Evolutionary conservation across 2,888 invertebrate species (phyloP).

Genomic region (Phragmatobia fuliginosa): DNA sequence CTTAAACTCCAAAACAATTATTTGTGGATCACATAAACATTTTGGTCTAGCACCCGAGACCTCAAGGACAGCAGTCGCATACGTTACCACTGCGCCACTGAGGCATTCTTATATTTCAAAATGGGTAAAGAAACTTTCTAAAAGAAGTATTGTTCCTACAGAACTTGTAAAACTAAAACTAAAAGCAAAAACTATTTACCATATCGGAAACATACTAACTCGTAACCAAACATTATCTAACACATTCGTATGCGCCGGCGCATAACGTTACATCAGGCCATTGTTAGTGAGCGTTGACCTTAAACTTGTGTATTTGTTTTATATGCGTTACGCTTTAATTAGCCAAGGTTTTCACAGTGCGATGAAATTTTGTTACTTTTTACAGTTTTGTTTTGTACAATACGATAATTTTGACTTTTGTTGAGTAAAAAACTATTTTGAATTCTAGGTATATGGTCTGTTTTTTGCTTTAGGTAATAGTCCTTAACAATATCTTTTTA

Average conservation of each 20-base stretch:
- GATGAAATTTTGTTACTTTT: conserved; percentile 16
- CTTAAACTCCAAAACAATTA: too few species aligned
- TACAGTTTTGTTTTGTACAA: conserved; percentile 11
- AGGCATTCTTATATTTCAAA: too few species aligned
- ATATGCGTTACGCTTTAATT: conserved; percentile 46
- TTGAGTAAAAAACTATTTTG: too few species aligned
- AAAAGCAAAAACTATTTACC: conserved; percentile 6
- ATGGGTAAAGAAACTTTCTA: too few species aligned
- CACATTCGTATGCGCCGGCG: conserved; percentile 53
- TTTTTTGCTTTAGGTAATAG: background rate
- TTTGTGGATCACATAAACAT: too few species aligned
- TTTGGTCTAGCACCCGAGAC: too few species aligned
- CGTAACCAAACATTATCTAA: conserved; percentile 32
- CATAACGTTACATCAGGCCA: conserved; percentile 72
- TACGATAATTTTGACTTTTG: conserved; percentile 6
- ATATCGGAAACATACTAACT: conserved; percentile 18
- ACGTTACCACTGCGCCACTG: too few species aligned
- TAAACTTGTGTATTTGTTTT: conserved; percentile 58
- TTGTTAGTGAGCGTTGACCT: conserved; percentile 78
- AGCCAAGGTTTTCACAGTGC: conserved; percentile 27
- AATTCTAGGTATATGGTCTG: background rate
- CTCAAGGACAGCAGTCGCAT: too few species aligned
- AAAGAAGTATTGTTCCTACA: background rate
- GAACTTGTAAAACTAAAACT: background rate
- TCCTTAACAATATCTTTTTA: background rate